Percentiles rank a stretch among this genome's conserved stretches.
Evolutionary conservation across 1,140 invertebrate genomes (phyloP).

Genomic region (Lysiphlebus fabarum): DNA sequence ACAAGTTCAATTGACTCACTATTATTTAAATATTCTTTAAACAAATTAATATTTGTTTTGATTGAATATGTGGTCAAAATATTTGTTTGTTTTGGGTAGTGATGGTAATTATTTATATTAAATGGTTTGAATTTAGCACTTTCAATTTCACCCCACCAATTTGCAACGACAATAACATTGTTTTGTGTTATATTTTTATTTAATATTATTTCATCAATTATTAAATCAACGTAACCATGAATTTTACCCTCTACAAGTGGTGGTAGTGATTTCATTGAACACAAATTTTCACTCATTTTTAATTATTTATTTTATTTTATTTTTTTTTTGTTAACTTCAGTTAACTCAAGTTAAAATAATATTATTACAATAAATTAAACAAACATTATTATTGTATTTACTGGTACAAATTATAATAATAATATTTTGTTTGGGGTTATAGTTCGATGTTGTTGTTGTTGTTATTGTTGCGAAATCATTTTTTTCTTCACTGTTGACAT

Average conservation of each 20-base stretch:
- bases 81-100: constrained; percentile 24
- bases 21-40: constrained; percentile 49
- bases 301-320: no score
- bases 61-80: constrained; percentile 39
- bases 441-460: no score
- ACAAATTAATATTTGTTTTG: constrained; percentile 43
- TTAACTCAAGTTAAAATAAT: no score
- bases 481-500: no score
- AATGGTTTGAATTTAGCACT: constrained; percentile 44
- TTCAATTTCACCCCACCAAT: constrained; percentile 49
- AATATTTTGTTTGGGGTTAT: no score
- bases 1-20: constrained; percentile 43
- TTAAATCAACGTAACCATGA: constrained; percentile 43
- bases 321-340: no score
- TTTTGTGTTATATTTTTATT: constrained; percentile 32
- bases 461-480: no score
- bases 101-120: constrained; percentile 9
- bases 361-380: no score
- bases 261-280: constrained; percentile 37
- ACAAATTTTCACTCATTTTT: no score
- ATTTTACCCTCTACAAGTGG: constrained; percentile 47
- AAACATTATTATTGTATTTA: no score
- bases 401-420: no score
- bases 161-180: constrained; percentile 39
- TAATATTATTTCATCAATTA: constrained; percentile 47